Conservation (phyloP, 2,888 invertebrate species). For the Epistrophe grossulariae region DNA sequence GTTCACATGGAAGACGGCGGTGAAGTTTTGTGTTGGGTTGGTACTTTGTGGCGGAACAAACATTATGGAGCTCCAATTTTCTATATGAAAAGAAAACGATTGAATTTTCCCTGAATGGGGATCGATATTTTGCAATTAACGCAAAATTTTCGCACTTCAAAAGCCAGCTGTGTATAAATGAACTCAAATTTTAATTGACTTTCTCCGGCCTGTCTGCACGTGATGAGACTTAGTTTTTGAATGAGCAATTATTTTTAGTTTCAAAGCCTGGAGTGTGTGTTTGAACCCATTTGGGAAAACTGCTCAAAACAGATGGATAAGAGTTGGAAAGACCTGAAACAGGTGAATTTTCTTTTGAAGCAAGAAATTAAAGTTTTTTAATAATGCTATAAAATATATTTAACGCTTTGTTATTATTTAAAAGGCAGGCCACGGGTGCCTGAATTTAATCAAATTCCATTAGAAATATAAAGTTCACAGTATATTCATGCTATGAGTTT, state of each 20-base stretch:
- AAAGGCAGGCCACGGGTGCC: too few species aligned
- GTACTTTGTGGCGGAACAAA: conserved; percentile 4
- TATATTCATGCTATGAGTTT: too few species aligned
- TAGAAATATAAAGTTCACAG: too few species aligned
- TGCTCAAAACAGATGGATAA: background rate
- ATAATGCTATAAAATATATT: too few species aligned
- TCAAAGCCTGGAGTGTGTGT: background rate
- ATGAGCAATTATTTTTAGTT: conserved; percentile 25
- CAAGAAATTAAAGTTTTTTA: too few species aligned
- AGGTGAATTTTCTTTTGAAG: background rate
- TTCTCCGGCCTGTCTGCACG: background rate
- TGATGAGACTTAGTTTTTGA: conserved; percentile 15
- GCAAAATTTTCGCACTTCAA: conserved; percentile 31
- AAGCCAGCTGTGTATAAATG: conserved; percentile 7
- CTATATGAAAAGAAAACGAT: background rate
- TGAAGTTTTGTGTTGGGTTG: background rate
- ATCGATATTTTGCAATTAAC: conserved; percentile 71
- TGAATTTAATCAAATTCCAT: too few species aligned
- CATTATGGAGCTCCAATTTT: background rate
- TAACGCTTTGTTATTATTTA: too few species aligned
- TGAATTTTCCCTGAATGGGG: background rate
- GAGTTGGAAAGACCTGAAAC: background rate
- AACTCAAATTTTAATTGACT: conserved; percentile 35
- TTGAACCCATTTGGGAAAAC: background rate
- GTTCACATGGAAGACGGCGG: conserved; percentile 7